Evolutionary conservation across 2,113 vertebrate species (phyloP), one percentile per base, ranked within the genome.

Genomic region (Ranitomeya variabilis): DNA sequence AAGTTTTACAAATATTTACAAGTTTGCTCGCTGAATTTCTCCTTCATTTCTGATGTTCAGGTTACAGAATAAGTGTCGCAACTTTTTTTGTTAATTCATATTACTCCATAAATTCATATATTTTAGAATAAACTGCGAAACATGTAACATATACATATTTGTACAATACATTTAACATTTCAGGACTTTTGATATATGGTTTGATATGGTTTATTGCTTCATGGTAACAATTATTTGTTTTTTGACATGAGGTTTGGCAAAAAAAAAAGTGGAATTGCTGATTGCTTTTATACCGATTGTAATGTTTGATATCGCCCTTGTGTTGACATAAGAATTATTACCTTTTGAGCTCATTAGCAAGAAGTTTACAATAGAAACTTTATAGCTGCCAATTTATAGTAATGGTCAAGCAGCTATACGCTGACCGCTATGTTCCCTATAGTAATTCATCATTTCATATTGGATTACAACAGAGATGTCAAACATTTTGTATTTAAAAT

Each of bases 401-500:
- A 31, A 80, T 80, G 54, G 57, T 26, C 59, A 80, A 80, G 5
- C 55, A 7, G 54, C 79, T 60, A 9, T 60, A 80, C 31, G 2
- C 23, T 59, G 23, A 55, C 54, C 18, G 54, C 15, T 80, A 21
- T 69, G 31, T 74, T 74, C 45, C 31, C 71, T 74, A 74, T 45
- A 45, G 31, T 9, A 26, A 74, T 37, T 37, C 12, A 74, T 74
- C 71, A 74, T 45, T 45, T 74, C 18, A 74, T 74, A 74, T 45
- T 74, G 71, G 71, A 74, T 74, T 74, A 74, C 71, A 74, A 10
- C 15, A 74, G 31, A 45, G 14, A 7, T 45, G 26, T 45, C 71
- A 74, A 74, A 74, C 71, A 74, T 74, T 74, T 37, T 37, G 31
- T 74, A 74, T 45, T 74, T 45, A 74, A 74, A 74, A 74, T 74